Evolutionary conservation across 2,113 vertebrate genomes (phyloP), one percentile per base, ranked within the genome.

Genomic region (Peucedramus taeniatus): DNA sequence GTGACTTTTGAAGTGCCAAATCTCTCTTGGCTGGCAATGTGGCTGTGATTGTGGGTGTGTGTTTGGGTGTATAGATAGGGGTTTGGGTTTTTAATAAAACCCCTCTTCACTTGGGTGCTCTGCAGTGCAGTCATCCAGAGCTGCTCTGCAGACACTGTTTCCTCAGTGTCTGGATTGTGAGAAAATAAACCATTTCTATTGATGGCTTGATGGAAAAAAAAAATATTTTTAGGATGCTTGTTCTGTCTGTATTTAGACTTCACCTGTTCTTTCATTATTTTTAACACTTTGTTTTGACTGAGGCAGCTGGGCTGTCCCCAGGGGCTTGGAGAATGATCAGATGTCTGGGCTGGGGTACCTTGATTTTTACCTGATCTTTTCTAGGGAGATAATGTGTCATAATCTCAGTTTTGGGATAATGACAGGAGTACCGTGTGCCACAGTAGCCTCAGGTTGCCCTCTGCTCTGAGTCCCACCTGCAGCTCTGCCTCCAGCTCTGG

Each of bases 181-280:
- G 76, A 68, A 83, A 83, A 89, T 33, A 86, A 91, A 88, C 44
- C 24, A 18, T 93, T 90, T 83, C 57, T 80, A 70, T 18, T 57
- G 90, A 50, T 66, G 63, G 65, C 77, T 92, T 82, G n/a, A 24
- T 53, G 66, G 80, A 56, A 89, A 68, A 28, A 68, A 28, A 64
- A 88, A 87, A 53, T 92, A 83, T 59, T 90, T 86, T 61, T 59
- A 24, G 54, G 82, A 9, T 64, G 28, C 31, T 12, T 12, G 0
- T 23, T 61, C 47, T 23, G n/a, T 6, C 91, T 86, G 47, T 51
- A 35, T 92, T 96, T 95, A 93, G 94, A 18, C 76, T 51, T 97
- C 94, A 92, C 92, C 90, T 94, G 85, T 70, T 96, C 87, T 71
- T 82, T 49, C 70, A 33, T 78, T 84, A 84, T 79, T 91, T 91